Percentiles rank a stretch among this genome's conserved stretches.
Evolutionary conservation across 1,140 invertebrate species (phyloP).

Genomic region (Scylla paramamosain): DNA sequence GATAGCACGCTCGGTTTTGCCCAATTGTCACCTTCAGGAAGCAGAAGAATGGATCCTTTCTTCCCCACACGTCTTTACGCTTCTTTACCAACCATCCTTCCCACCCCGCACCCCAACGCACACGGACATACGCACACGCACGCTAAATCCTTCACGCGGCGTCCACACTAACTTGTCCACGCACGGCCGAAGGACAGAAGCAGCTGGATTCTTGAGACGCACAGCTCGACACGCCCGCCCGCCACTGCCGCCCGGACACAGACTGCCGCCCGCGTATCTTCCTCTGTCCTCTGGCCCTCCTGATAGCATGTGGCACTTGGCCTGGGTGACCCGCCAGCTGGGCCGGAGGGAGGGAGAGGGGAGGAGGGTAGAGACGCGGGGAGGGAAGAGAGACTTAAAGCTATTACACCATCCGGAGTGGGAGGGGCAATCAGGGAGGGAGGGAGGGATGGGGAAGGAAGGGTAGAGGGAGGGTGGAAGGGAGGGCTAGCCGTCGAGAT

Average conservation of each 20-base stretch:
- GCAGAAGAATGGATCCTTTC: background rate
- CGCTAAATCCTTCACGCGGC: background rate
- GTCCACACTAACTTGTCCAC: background rate
- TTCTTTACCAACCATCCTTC: background rate
- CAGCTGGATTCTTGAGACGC: background rate
- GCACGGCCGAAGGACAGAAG: background rate
- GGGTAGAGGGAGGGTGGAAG: too few species aligned
- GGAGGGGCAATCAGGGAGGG: background rate
- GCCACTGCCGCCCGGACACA: constrained; percentile 21
- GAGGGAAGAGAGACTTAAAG: constrained; percentile 27
- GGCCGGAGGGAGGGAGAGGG: constrained; percentile 15
- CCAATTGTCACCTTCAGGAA: background rate
- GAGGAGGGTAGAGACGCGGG: constrained; percentile 7
- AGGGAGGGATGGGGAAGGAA: background rate
- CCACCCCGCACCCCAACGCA: background rate
- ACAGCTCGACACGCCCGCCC: background rate
- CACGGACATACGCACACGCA: background rate
- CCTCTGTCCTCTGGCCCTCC: constrained; percentile 25
- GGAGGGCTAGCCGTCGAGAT: background rate
- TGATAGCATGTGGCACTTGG: constrained; percentile 58
- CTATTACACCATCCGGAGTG: constrained; percentile 24
- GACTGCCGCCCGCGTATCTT: constrained; percentile 33
- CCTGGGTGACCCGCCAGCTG: constrained; percentile 49
- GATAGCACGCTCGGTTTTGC: background rate
- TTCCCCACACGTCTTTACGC: background rate